Base-by-base conservation (phyloP, 2,888 invertebrate species). In the Zhuqinia jingwanae region DNA sequence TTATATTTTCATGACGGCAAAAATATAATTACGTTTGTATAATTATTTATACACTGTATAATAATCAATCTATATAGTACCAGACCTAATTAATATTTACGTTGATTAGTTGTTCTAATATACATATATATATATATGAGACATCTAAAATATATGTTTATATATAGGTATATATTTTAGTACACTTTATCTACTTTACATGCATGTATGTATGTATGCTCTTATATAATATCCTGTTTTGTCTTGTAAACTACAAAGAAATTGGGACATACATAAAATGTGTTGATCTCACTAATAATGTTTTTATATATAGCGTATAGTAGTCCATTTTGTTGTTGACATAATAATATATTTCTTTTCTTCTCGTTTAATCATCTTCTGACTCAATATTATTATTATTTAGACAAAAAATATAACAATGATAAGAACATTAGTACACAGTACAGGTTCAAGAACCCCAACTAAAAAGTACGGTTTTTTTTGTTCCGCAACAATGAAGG, bases 261-360 rank as follows among this genome's bases (percentile, higher is more conserved):
- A 27, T n/a, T 63, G 63, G 63, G 30, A 27, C 50, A 13, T 50
- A 50, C 63, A 27, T 63, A 63, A 30, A 63, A 63, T 63, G 63
- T 63, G 27, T 63, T 63, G 30, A 63, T 63, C 63, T 63, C 63
- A 63, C 63, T 63, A 63, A 63, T 63, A 63, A 63, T 6, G 63
- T 63, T 63, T n/a, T 63, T 58, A 25, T 58, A 27, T 30, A 63
- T 63, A 63, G 30, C 63, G 63, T 63, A 60, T 10, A 27, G 60
- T 63, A 63, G 6, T 36, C 36, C 36, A 36, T 36, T 36, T 36
- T 36, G 3, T 58, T 58, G 58, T 25, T 58, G 58, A 58, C 10
- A 58, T 58, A 58, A 25, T 8, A 11, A 6, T 58, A 36, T 3
- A 6, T 36, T 36, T 36, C 25, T 25, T 58, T 11, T 8, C 22